Evolutionary conservation across 2,113 vertebrate genomes (phyloP), one percentile per base, ranked within the genome.

Genomic region (Puntigrus tetrazona): DNA sequence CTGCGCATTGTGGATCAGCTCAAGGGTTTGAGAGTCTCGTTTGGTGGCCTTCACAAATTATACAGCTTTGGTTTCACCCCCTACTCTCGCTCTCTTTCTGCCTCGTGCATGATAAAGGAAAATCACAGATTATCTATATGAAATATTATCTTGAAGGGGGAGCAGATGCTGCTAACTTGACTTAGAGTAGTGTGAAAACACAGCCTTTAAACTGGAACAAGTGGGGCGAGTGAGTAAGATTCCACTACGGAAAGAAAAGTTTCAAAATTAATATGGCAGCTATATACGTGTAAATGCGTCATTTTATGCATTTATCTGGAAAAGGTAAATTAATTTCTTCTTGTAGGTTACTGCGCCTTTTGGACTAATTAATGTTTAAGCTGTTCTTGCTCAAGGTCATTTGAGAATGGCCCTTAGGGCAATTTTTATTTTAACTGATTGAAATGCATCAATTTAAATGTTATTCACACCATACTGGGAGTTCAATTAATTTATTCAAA

Each of bases 21-120:
- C 34, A 41, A 41, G 22, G 57, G 38, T 47, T 57, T 80, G 57
- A 80, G 31, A 65, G 41, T 29, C n/a, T 43, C 3, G 16, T 63
- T 80, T 65, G 25, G 78, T 45, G 78, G 34, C 8, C 7, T 38
- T 80, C 59, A 47, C 38, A 31, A 47, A 29, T 80, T 11, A 47
- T 3, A 14, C 36, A 45, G 38, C n/a, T 63, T 80, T 63, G 16
- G 31, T 65, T 65, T 50, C 45, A 75, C 14, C 73, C 73, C 73
- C 69, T 27, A 13, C 50, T 38, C 31, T 25, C 34, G n/a, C n/a
- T 16, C n/a, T 78, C 0, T 25, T 2, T 77, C 18, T n/a, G 67
- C 31, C 36, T 70, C 67, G n/a, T 38, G 67, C 70, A 73, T 73
- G 36, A 73, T 27, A 45, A 73, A 36, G 43, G 43, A 36, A 45